Conservation (phyloP, 2,113 vertebrate genomes). For the Tiliqua scincoides region DNA sequence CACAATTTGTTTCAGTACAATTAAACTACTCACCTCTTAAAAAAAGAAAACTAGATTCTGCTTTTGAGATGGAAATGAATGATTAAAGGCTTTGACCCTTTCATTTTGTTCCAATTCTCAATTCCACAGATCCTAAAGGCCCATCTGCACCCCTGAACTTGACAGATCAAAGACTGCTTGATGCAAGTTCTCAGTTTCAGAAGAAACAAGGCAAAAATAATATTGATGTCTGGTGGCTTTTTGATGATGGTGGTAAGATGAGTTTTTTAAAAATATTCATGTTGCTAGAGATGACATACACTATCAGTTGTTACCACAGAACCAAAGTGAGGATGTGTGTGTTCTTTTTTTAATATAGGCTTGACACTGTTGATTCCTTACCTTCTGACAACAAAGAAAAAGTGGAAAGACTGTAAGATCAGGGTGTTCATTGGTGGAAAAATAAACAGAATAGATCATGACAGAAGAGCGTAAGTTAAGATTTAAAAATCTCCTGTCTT, state of each 20-base stretch:
- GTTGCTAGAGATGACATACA: neutral
- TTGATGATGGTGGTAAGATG: slow-evolving; percentile 93
- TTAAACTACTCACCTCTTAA: neutral
- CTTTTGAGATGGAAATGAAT: slow-evolving; percentile 7
- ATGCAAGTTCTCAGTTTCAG: slow-evolving; percentile 93
- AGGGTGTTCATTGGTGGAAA: slow-evolving; percentile 87
- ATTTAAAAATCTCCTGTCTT: neutral
- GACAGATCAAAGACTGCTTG: slow-evolving; percentile 91
- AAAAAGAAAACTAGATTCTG: neutral
- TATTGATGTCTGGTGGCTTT: slow-evolving; percentile 99
- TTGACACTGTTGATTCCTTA: slow-evolving; percentile 95
- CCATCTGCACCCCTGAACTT: slow-evolving; percentile 82
- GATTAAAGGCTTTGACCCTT: slow-evolving; percentile 9
- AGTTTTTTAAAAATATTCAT: neutral
- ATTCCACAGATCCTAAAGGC: slow-evolving; percentile 83
- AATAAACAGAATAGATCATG: slow-evolving; percentile 98
- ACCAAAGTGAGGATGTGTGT: neutral
- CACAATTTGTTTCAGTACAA: neutral
- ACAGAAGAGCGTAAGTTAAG: slow-evolving; percentile 92
- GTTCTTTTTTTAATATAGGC: slow-evolving; percentile 74
- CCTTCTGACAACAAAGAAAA: slow-evolving; percentile 91
- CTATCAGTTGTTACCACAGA: neutral
- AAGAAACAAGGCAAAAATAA: slow-evolving; percentile 96
- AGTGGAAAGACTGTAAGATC: slow-evolving; percentile 85
- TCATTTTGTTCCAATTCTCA: neutral